Evolutionary conservation across 2,888 invertebrate species (phyloP).

Genomic region (Psylliodes chrysocephalus): DNA sequence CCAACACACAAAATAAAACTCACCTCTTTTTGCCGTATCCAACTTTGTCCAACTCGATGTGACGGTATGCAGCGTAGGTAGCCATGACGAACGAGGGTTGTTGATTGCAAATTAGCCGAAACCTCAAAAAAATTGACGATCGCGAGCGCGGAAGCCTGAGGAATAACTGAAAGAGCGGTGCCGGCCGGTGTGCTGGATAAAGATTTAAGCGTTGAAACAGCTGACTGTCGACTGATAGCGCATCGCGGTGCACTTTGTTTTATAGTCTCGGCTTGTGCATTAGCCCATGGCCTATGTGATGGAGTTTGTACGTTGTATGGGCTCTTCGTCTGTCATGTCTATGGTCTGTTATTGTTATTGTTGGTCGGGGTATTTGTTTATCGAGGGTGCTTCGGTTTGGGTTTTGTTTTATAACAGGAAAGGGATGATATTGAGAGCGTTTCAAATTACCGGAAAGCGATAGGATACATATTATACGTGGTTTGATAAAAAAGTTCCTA

Average conservation of each 20-base stretch:
- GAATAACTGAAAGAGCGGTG: conserved; percentile 7
- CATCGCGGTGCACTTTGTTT: conserved; percentile 53
- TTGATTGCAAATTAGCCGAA: conserved; percentile 19
- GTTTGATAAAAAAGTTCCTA: too few relatives aligned
- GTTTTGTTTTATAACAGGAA: conserved; percentile 8
- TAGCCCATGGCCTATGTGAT: conserved; percentile 46
- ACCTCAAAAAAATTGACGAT: conserved; percentile 39
- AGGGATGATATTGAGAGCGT: not conserved
- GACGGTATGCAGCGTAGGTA: conserved; percentile 92
- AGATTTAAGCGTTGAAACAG: conserved; percentile 48
- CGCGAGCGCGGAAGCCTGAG: conserved; percentile 25
- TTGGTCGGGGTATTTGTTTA: conserved; percentile 1
- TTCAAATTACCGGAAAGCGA: not conserved
- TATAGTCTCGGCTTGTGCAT: conserved; percentile 56
- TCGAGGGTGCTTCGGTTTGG: conserved; percentile 26
- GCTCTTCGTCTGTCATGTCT: conserved; percentile 30
- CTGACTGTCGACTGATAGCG: conserved; percentile 58
- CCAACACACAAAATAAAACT: conserved; percentile 47
- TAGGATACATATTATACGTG: not conserved
- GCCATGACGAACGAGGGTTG: conserved; percentile 79
- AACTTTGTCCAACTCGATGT: conserved; percentile 93
- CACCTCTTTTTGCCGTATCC: conserved; percentile 94
- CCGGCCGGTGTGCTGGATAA: not conserved
- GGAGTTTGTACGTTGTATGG: conserved; percentile 38
- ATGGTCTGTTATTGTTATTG: not conserved